phyloP scores from a whole-genome alignment of 2,113 vertebrate species.

The Daboia siamensis region DNA sequence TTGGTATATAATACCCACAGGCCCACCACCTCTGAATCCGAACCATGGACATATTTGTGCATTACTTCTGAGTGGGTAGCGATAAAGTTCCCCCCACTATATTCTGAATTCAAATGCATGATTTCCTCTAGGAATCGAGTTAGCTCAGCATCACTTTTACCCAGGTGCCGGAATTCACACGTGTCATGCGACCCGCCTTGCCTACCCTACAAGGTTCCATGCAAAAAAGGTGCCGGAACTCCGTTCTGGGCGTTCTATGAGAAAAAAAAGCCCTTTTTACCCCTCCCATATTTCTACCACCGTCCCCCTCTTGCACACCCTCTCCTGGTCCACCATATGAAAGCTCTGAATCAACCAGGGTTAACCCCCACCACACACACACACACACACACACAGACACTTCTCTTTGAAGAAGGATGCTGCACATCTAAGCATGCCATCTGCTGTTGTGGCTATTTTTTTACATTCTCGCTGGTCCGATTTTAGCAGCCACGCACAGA shows the following conservation, averaged over 20 bases:
- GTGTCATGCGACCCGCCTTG: no score
- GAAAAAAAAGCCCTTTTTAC: neutral
- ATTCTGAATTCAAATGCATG: neutral
- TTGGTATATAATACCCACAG: neutral
- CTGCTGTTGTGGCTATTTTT: neutral
- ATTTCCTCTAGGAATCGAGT: constrained; percentile 3
- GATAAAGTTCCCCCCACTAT: no score
- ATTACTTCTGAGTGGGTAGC: neutral
- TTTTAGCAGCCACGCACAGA: neutral
- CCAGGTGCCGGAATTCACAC: no score
- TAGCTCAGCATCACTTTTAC: neutral
- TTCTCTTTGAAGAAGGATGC: neutral
- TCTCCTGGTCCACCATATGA: neutral
- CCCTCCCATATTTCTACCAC: neutral
- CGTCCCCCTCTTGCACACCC: neutral
- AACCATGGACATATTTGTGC: neutral
- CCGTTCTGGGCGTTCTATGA: no score
- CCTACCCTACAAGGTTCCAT: no score
- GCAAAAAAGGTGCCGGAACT: no score
- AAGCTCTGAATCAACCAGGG: neutral
- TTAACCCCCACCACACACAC: neutral
- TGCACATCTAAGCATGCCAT: neutral
- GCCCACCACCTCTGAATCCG: neutral
- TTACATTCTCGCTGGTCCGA: neutral
- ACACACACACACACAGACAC: no score